Evolutionary conservation across 2,888 invertebrate genomes (phyloP).

Genomic region (Hypomecis punctinalis): DNA sequence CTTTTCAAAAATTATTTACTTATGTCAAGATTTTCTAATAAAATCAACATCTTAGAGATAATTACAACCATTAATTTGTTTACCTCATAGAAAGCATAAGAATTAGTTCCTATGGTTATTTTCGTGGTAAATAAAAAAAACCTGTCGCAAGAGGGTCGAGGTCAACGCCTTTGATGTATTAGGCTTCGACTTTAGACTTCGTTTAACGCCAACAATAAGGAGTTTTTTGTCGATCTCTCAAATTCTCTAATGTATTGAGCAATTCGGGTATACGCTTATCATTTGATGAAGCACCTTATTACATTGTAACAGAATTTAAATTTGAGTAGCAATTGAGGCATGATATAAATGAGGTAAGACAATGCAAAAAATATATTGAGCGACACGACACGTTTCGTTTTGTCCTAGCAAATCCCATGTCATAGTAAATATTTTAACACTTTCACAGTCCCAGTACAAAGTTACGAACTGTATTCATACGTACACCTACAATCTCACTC

Average conservation of each 20-base stretch:
- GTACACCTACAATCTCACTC: no score
- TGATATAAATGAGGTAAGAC: conserved; percentile 33
- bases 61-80: conserved; percentile 3
- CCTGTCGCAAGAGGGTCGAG: conserved; percentile 43
- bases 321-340: conserved; percentile 32
- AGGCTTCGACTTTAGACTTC: conserved; percentile 20
- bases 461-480: no score
- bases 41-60: background rate
- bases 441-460: no score
- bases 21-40: background rate
- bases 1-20: no score
- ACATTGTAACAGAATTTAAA: conserved; percentile 26
- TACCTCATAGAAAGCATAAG: conserved; percentile 6
- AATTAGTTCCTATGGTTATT: background rate
- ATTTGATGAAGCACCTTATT: conserved; percentile 23
- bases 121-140: conserved; percentile 5
- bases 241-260: conserved; percentile 20
- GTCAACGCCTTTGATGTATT: conserved; percentile 41
- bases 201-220: conserved; percentile 56
- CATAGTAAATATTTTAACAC: conserved; percentile 1
- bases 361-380: conserved; percentile 34
- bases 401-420: conserved; percentile 5
- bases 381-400: conserved; percentile 28
- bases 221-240: conserved; percentile 47
- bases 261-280: conserved; percentile 28